Conservation (phyloP, 2,797 vertebrate genomes). For the Acrossocheilus fasciatus region DNA sequence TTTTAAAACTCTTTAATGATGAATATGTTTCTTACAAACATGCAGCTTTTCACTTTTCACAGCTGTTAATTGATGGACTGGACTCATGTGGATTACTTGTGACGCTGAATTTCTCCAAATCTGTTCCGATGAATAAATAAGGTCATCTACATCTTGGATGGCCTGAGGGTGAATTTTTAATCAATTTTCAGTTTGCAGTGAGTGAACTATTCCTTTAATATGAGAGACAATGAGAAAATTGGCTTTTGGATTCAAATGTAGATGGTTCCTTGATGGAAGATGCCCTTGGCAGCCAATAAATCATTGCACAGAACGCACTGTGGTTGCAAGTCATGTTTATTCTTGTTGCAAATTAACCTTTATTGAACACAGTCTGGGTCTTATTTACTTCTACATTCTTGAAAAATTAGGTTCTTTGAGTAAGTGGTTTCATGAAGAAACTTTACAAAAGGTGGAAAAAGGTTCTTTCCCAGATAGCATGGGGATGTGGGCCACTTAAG, state of each 20-base stretch:
- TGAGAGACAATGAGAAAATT: neutral
- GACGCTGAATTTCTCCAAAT: neutral
- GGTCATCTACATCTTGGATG: neutral
- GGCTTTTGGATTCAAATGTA: neutral
- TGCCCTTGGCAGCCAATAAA: conserved; percentile 1
- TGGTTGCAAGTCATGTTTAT: neutral
- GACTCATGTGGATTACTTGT: neutral
- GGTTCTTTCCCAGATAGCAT: neutral
- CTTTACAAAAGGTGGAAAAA: neutral
- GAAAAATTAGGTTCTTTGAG: neutral
- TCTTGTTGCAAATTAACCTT: neutral
- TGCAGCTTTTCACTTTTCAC: neutral
- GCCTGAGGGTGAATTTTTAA: neutral
- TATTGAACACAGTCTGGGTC: neutral
- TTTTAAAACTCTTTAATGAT: neutral
- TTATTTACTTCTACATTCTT: neutral
- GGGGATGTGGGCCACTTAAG: too few relatives aligned
- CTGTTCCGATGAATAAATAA: neutral
- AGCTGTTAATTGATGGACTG: neutral
- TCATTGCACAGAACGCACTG: neutral
- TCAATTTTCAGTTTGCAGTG: neutral
- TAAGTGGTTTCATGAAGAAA: neutral
- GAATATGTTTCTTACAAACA: neutral
- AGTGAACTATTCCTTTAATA: neutral
- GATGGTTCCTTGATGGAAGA: neutral